Conservation (phyloP, 2,888 invertebrate genomes). For the Calameuta pallipes region DNA sequence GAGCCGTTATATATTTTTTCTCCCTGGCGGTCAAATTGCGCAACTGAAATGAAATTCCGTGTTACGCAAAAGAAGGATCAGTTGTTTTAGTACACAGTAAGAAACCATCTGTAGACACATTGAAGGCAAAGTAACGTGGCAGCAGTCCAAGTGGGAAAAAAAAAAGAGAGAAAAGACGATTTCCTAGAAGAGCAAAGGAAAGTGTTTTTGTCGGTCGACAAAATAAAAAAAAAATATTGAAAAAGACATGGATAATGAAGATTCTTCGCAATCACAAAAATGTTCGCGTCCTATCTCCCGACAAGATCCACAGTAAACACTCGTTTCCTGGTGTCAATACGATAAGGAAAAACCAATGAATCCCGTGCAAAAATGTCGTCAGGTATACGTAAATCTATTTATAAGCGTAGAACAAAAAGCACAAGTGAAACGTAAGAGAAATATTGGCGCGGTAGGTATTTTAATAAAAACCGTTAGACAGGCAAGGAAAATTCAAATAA, state of each 20-base stretch:
- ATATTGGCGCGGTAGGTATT: neutral
- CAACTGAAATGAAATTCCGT: neutral
- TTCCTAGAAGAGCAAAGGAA: neutral
- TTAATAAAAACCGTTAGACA: neutral
- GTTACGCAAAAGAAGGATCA: neutral
- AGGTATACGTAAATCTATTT: no score
- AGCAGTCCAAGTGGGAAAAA: neutral
- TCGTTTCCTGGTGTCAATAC: neutral
- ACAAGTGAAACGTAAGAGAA: neutral
- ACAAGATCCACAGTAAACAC: neutral
- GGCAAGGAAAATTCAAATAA: neutral
- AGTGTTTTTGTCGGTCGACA: neutral
- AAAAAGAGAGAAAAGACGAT: neutral
- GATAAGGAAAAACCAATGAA: neutral
- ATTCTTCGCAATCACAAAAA: neutral
- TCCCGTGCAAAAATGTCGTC: neutral
- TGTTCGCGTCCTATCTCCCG: neutral
- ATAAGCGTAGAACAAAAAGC: neutral
- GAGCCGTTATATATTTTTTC: neutral
- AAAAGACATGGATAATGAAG: neutral
- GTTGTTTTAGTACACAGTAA: neutral
- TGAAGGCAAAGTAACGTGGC: neutral
- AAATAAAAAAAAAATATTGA: neutral
- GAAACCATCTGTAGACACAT: neutral
- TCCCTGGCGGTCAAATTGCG: neutral